phyloP scores from a whole-genome alignment of 2,797 vertebrate species.

The Cygnus olor region DNA sequence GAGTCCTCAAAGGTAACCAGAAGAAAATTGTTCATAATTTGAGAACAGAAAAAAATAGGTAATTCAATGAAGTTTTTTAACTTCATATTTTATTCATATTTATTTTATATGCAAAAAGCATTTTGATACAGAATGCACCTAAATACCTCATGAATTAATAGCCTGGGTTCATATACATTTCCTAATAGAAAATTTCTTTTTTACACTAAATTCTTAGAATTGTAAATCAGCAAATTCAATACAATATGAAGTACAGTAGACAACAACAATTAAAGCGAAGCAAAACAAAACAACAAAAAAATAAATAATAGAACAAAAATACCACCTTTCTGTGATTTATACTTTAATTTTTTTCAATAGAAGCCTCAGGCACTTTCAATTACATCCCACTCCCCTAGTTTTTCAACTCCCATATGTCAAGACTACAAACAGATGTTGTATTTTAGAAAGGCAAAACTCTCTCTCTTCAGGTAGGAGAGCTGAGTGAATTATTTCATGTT shows the following conservation, averaged over 20 bases:
- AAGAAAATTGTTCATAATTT: slow-evolving; percentile 45
- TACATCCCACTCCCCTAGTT: not conserved
- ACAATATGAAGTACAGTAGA: not conserved
- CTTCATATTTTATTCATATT: slow-evolving; percentile 14
- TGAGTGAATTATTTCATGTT: not conserved
- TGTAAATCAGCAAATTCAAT: slow-evolving; percentile 9
- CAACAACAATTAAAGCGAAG: slow-evolving; percentile 12
- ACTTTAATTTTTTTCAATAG: not conserved
- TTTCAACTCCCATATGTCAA: slow-evolving; percentile 21
- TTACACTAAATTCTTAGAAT: slow-evolving; percentile 7
- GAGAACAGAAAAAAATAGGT: not conserved
- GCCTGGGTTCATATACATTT: not conserved
- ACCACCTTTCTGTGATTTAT: slow-evolving; percentile 12
- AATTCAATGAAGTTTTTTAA: slow-evolving; percentile 23
- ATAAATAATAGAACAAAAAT: too few relatives aligned
- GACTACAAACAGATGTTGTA: not conserved
- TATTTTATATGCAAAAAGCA: not conserved
- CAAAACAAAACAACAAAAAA: not conserved
- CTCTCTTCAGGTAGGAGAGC: not conserved
- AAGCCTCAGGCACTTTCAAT: slow-evolving; percentile 21
- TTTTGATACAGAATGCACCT: not conserved
- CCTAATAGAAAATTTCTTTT: not conserved
- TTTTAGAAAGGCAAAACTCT: not conserved
- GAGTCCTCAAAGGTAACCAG: slow-evolving; percentile 14
- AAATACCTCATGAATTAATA: slow-evolving; percentile 12